These are phyloP conservation scores for Eilema caniola DNA, from an alignment of 2,888 invertebrate species.

Conservation along the genomic window DNA sequence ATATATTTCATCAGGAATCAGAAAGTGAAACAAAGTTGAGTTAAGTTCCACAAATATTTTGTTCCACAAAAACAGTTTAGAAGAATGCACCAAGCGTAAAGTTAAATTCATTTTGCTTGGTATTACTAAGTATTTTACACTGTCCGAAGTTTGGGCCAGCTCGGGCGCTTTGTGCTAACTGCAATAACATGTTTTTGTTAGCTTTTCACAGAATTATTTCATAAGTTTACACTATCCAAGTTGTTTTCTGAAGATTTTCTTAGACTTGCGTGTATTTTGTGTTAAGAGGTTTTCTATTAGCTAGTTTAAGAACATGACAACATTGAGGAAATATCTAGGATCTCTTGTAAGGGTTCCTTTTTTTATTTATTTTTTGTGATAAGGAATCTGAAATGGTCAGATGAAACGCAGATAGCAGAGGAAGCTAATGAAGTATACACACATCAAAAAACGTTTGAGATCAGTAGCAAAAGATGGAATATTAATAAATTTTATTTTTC, in stretches of 20 bases:
- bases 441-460: too few relatives aligned
- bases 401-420: too few relatives aligned
- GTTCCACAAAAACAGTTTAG: neutral
- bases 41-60: neutral
- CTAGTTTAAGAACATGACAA: too few relatives aligned
- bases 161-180: conserved; percentile 30
- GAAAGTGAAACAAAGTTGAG: neutral
- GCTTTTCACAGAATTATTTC: conserved; percentile 40
- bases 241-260: conserved; percentile 10
- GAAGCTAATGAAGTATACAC: too few relatives aligned
- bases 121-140: conserved; percentile 11
- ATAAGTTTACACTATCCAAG: conserved; percentile 30
- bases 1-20: neutral
- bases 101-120: neutral
- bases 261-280: conserved; percentile 1
- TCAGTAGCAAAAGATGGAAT: too few relatives aligned
- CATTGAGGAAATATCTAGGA: too few relatives aligned
- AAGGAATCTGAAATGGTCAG: too few relatives aligned
- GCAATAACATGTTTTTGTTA: conserved; percentile 51
- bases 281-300: neutral
- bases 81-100: neutral
- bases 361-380: too few relatives aligned
- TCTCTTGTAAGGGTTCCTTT: too few relatives aligned
- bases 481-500: too few relatives aligned
- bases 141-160: conserved; percentile 13